Evolutionary conservation across 2,888 invertebrate species (phyloP), one percentile per base, ranked within the genome.

Genomic region (Ectemnius cavifrons): DNA sequence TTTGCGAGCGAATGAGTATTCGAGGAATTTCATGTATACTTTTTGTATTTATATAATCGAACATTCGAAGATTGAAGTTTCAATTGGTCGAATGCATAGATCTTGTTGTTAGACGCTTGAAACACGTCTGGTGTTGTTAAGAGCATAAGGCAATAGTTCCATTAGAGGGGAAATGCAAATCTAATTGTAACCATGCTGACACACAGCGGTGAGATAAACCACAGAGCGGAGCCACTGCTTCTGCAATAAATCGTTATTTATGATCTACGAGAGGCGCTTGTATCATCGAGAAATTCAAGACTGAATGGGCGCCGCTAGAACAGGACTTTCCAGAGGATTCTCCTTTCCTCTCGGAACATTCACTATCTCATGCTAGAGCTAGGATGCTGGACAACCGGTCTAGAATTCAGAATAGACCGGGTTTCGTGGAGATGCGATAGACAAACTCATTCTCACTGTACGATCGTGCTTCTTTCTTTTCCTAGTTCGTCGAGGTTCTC

Each of bases 131-230:
- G 23, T 23, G 23, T 23, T 23, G 23, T 23, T 23, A 11, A 6
- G 37, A 37, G 11, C 37, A 6, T 11, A 4, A 37, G 8, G 64
- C 71, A 73, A 73, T 79, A 85, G 86, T 89, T 88, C 84, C 85
- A 88, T 88, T 86, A 86, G 81, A 83, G 67, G 82, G 86, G 84
- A 87, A 89, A 89, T 89, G 88, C 88, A 88, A 89, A 89, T 89
- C 87, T 87, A 87, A 89, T 89, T 88, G 89, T 85, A 85, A 77
- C 37, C 78, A 82, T 79, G 88, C 87, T 89, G 90, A 90, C 89
- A 90, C 89, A 89, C 88, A 89, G 89, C 89, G 84, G 88, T 86
- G 86, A 88, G 89, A 88, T 87, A 90, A 89, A 89, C 88, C 88
- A 86, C 87, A 85, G 86, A 85, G 87, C 84, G 85, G 86, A 88